Base-by-base conservation (phyloP, 2,888 invertebrate species). In the Leptinotarsa rubiginosa region DNA sequence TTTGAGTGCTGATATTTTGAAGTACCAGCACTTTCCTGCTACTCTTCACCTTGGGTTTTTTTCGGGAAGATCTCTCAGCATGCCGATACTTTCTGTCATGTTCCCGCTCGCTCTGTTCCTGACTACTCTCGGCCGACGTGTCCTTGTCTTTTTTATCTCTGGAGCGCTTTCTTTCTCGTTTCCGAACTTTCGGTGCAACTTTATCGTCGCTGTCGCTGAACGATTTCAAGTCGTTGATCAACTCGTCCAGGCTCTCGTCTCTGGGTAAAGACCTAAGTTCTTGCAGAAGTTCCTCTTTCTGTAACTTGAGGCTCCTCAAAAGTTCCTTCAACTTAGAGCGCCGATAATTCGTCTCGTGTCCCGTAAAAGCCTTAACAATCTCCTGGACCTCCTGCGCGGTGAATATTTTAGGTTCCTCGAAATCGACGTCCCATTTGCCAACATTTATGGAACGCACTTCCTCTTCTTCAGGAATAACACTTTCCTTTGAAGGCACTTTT, bases 1-100 rank as follows among this genome's bases (percentile, higher is more conserved):
- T 87, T 79, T 87, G 87, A 1, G 87, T 87, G 71, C 87, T 86
- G 3, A 78, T 86, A 78, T 86, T 87, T 81, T 87, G 87, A 52
- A 86, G 77, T 31, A 86, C 79, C 7, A 84, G 72, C 47, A 81
- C 81, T 68, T 69, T 76, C 47, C 71, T 76, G 20, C 65, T 75
- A 3, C 70, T 47, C 71, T 75, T 80, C 22, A 71, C 71, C 74
- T 80, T 76, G 62, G 76, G 66, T 52, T 79, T 81, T 65, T 81
- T 81, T 18, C 77, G 71, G 1, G 80, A 79, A 2, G 78, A 75
- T 50, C 71, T 73, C 12, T 66, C 56, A 41, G 25, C n/a, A 49
- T 66, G 25, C n/a, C 49, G 20, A 22, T 47, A n/a, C 41, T 15
- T 25, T 12, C 49, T 49, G 15, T 25, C 20, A 20, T 49, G 13